Conservation (phyloP, 1,140 invertebrate genomes). For the Metaphire vulgaris region DNA sequence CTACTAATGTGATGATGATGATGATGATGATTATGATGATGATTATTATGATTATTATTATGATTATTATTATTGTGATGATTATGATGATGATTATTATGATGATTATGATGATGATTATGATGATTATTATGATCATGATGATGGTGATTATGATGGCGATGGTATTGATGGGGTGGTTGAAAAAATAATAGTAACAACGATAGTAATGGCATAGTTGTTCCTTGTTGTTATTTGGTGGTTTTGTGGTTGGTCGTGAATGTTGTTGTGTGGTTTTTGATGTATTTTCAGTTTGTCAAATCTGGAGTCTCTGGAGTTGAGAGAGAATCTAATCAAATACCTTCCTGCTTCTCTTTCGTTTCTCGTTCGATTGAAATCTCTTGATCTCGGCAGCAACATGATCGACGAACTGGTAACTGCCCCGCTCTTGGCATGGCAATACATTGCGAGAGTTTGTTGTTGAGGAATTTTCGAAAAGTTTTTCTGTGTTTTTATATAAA, state of each 20-base stretch:
- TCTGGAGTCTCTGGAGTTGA: conserved; percentile 78
- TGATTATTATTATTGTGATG: neutral
- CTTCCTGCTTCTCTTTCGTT: conserved; percentile 82
- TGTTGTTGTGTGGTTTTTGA: neutral
- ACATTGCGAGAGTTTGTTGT: neutral
- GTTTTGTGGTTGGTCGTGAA: neutral
- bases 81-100: neutral
- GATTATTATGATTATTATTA: neutral
- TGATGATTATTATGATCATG: conserved; percentile 2
- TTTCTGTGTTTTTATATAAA: too few relatives aligned
- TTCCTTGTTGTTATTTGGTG: too few relatives aligned
- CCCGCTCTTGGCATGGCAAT: neutral
- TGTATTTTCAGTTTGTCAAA: conserved; percentile 67
- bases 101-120: neutral
- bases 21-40: too few relatives aligned
- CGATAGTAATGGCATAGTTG: neutral
- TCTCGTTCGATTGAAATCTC: conserved; percentile 76
- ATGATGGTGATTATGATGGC: neutral
- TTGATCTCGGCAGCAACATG: conserved; percentile 98
- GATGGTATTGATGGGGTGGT: neutral
- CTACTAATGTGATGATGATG: too few relatives aligned
- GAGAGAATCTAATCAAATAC: conserved; percentile 92
- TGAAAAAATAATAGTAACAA: conserved; percentile 4
- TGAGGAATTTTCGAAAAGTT: neutral
- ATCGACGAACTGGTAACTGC: conserved; percentile 84